phyloP scores from a whole-genome alignment of 2,888 invertebrate genomes.

The Glyphotaelius pellucidus region DNA sequence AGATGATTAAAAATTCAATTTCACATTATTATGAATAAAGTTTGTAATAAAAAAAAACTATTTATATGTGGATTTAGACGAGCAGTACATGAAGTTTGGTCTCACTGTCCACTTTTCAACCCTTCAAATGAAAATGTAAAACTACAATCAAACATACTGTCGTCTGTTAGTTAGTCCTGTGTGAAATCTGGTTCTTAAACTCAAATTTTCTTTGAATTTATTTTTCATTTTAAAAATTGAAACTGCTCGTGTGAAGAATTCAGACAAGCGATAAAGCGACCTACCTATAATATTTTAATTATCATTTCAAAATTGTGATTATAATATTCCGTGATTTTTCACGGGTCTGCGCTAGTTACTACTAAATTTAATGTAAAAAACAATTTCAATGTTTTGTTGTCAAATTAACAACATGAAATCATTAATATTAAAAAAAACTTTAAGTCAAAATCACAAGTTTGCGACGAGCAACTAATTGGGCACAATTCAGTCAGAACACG shows the following conservation, averaged over 20 bases:
- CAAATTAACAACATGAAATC: neutral
- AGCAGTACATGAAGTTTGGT: neutral
- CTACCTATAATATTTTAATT: no score
- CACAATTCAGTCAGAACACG: neutral
- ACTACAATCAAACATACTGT: no score
- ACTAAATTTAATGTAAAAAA: neutral
- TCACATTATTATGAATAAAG: neutral
- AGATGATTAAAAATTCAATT: neutral
- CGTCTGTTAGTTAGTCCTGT: no score
- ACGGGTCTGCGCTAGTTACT: no score
- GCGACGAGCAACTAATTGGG: neutral
- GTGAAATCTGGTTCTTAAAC: no score
- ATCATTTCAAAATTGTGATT: no score
- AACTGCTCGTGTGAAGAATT: no score
- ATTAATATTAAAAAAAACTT: neutral
- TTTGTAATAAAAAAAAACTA: neutral
- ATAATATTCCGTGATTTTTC: no score
- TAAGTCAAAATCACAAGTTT: neutral
- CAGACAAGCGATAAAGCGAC: no score
- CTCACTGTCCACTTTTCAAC: neutral
- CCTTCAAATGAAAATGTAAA: neutral
- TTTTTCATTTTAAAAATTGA: no score
- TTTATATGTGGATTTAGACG: neutral
- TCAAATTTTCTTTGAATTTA: no score
- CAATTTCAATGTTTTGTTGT: neutral